A percentile compares a stretch with the other conserved stretches of the same genome.
These are phyloP conservation scores for Canis aureus DNA, from an alignment of 2,113 vertebrate species.

Conservation along the genomic window DNA sequence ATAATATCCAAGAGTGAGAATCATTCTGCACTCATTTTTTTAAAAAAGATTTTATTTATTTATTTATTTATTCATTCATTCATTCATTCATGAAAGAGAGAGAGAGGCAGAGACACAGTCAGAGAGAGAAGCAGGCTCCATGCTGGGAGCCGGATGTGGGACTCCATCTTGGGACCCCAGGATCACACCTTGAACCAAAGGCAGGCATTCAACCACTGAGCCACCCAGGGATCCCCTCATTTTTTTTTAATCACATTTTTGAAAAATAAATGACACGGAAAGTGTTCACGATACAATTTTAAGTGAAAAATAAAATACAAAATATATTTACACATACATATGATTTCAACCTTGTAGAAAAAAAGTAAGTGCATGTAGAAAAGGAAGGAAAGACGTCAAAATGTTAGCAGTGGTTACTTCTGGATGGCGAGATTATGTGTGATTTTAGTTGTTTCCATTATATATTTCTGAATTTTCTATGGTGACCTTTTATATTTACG, in stretches of 20 bases:
- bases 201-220: too few relatives aligned
- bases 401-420: neutral
- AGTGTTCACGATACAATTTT: neutral
- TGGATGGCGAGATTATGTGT: neutral
- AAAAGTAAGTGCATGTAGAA: neutral
- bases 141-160: too few relatives aligned
- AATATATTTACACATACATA: neutral
- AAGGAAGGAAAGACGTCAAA: slow-evolving; percentile 17
- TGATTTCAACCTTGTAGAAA: slow-evolving; percentile 16
- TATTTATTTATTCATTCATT: too few relatives aligned
- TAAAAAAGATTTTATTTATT: neutral
- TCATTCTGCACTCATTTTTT: neutral
- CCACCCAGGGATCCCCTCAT: too few relatives aligned
- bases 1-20: neutral
- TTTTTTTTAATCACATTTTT: neutral
- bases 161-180: too few relatives aligned
- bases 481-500: neutral
- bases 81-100: too few relatives aligned
- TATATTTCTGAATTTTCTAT: neutral
- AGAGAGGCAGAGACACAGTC: too few relatives aligned
- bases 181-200: too few relatives aligned
- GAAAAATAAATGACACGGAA: neutral
- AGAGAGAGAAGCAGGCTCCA: too few relatives aligned
- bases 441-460: slow-evolving; percentile 3
- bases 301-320: neutral